phyloP scores from a whole-genome alignment of 2,113 vertebrate genomes.

The Cheilinus undulatus region DNA sequence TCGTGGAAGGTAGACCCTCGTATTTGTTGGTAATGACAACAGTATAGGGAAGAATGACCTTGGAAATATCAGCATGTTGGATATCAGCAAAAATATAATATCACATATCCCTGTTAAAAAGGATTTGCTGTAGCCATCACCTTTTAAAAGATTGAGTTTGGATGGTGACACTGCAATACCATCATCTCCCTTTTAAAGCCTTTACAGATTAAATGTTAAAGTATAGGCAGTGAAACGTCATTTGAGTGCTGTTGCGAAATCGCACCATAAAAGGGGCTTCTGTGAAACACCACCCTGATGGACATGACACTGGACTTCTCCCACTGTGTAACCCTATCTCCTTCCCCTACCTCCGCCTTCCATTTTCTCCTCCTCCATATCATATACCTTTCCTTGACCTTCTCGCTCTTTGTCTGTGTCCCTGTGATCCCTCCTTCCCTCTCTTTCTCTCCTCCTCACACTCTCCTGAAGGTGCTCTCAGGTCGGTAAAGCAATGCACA shows the following conservation, averaged over 20 bases:
- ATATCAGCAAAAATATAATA: no score
- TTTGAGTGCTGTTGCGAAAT: background rate
- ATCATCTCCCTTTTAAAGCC: no score
- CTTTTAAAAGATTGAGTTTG: no score
- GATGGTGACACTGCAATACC: no score
- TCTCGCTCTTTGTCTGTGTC: conserved; percentile 70
- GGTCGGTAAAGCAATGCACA: conserved; percentile 71
- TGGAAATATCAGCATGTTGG: no score
- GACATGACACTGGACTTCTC: conserved; percentile 63
- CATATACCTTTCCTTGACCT: conserved; percentile 75
- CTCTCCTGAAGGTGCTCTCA: conserved; percentile 64
- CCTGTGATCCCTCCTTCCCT: conserved; percentile 48
- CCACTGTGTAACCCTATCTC: conserved; percentile 69
- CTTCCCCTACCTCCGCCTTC: conserved; percentile 44
- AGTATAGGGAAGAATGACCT: no score
- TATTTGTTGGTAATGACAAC: no score
- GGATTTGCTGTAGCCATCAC: no score
- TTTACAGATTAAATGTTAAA: no score
- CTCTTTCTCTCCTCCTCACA: conserved; percentile 33
- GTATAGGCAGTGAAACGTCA: no score
- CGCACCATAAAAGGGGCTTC: background rate
- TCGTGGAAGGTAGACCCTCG: no score
- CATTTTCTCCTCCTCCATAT: conserved; percentile 63
- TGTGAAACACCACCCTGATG: conserved; percentile 51
- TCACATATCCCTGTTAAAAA: no score